Conservation (phyloP, 2,888 invertebrate species). For the Metellina segmentata region DNA sequence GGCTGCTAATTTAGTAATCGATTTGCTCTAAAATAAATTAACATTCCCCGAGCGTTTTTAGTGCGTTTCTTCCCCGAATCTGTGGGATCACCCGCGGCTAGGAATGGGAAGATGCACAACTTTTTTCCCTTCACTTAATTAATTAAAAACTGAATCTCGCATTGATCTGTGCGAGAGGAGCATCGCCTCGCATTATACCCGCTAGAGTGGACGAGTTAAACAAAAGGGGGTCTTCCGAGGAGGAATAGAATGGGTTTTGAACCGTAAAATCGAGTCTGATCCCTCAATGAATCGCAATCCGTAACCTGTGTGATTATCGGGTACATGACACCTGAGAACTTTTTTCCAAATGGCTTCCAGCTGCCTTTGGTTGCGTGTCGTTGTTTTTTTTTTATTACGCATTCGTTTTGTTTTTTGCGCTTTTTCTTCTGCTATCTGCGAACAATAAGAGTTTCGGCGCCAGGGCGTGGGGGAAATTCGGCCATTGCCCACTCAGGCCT, state of each 20-base stretch:
- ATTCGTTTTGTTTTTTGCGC: background rate
- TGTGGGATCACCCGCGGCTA: constrained; percentile 11
- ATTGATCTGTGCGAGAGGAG: constrained; percentile 16
- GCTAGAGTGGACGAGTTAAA: background rate
- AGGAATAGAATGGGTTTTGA: constrained; percentile 23
- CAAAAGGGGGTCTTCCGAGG: background rate
- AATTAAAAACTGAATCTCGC: constrained; percentile 38
- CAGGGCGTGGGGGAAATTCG: constrained; percentile 72
- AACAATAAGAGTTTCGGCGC: constrained; percentile 73
- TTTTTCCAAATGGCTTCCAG: constrained; percentile 58
- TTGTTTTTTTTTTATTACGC: background rate
- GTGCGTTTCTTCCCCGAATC: constrained; percentile 18
- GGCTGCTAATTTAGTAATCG: constrained; percentile 33
- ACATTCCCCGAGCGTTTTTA: constrained; percentile 22
- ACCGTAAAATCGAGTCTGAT: constrained; percentile 42
- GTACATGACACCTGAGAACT: constrained; percentile 71
- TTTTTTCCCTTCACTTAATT: constrained; percentile 27
- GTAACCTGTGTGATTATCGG: constrained; percentile 68
- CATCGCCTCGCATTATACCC: constrained; percentile 18
- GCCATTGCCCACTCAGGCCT: constrained; percentile 74
- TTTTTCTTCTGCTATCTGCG: constrained; percentile 43
- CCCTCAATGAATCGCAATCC: constrained; percentile 60
- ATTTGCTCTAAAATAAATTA: constrained; percentile 24
- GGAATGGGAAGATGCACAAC: constrained; percentile 3
- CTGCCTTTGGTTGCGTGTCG: constrained; percentile 69